These are phyloP conservation scores for Lathamus discolor DNA, from an alignment of 2,113 vertebrate genomes.

Conservation along the genomic window DNA sequence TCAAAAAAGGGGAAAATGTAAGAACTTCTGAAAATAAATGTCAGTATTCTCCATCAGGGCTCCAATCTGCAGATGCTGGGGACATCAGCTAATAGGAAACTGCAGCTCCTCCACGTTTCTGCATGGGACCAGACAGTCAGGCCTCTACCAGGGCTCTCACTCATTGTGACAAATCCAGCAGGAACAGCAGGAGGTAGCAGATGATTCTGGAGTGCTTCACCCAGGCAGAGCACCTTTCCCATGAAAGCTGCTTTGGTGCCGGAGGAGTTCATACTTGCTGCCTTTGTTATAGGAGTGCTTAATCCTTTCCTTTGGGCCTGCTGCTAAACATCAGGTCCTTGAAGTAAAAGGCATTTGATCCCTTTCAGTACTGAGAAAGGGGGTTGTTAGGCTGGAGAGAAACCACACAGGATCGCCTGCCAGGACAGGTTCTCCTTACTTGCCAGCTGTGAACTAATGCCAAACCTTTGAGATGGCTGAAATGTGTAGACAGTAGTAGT, in stretches of 20 bases:
- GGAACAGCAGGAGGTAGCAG: neutral
- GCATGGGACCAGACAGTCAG: neutral
- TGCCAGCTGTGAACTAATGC: neutral
- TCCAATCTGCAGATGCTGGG: neutral
- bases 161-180: neutral
- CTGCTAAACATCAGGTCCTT: neutral
- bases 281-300: neutral
- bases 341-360: neutral
- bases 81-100: neutral
- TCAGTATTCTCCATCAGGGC: accelerated
- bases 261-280: neutral
- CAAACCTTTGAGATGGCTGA: neutral
- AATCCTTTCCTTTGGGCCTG: neutral
- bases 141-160: neutral
- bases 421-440: neutral
- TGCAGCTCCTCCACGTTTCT: neutral
- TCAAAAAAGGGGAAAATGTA: neutral
- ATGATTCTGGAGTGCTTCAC: neutral
- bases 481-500: neutral
- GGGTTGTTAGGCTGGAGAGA: neutral
- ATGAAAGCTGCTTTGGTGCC: neutral
- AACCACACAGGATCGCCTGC: neutral
- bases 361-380: neutral
- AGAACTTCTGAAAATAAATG: neutral
- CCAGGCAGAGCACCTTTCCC: neutral